Conservation (phyloP, 2,888 invertebrate species). For the Coronaproctus castanopsis region DNA sequence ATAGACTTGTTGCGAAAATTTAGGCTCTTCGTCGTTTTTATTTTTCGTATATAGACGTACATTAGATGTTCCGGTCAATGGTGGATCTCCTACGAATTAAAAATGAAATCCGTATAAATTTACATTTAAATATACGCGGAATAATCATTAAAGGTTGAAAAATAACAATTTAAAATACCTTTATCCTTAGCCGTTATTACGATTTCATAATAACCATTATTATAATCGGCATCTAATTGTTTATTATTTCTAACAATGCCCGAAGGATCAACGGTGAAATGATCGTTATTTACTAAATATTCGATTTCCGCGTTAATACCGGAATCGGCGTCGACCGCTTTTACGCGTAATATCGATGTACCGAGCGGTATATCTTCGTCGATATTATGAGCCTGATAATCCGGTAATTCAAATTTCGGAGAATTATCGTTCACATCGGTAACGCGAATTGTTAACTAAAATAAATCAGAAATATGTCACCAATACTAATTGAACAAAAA, state of each 20-base stretch:
- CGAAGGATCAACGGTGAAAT: conserved; percentile 81
- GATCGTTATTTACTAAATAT: conserved; percentile 76
- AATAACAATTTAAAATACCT: too few species aligned
- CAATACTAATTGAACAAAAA: too few species aligned
- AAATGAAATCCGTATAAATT: too few species aligned
- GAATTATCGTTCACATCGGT: conserved; percentile 95
- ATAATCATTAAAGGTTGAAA: too few species aligned
- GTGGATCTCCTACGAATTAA: conserved; percentile 46
- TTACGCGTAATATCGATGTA: conserved; percentile 79
- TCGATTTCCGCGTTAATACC: conserved; percentile 88
- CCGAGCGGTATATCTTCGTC: conserved; percentile 86
- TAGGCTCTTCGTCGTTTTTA: conserved; percentile 93
- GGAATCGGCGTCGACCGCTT: conserved; percentile 86
- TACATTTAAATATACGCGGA: too few species aligned
- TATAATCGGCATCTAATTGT: conserved; percentile 85
- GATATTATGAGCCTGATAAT: conserved; percentile 90
- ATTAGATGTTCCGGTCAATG: conserved; percentile 78
- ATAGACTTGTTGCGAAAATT: conserved; percentile 89
- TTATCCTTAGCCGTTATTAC: conserved; percentile 84
- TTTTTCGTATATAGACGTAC: conserved; percentile 93
- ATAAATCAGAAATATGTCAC: conserved; percentile 20
- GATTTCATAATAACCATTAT: conserved; percentile 90
- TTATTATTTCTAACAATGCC: conserved; percentile 75
- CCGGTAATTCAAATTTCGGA: conserved; percentile 85
- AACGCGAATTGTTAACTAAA: conserved; percentile 74